phyloP scores from a whole-genome alignment of 2,797 vertebrate species.

The Typhlichthys eigenmanni region DNA sequence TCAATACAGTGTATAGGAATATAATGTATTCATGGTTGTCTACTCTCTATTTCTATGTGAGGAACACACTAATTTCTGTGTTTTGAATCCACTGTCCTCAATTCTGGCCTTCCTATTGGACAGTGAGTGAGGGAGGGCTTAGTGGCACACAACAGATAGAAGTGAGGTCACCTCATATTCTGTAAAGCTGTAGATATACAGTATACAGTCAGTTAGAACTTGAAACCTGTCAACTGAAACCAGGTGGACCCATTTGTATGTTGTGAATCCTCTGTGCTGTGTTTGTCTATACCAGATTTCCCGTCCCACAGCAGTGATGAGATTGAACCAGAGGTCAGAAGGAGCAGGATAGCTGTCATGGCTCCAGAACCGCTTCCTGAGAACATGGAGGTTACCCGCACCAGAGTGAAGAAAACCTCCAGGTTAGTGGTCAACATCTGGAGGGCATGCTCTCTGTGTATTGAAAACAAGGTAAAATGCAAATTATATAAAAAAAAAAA shows the following conservation, averaged over 20 bases:
- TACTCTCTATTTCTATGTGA: no score
- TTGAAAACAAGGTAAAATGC: neutral
- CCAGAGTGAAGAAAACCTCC: slow-evolving; percentile 65
- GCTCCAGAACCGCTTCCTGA: slow-evolving; percentile 72
- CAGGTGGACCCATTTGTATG: slow-evolving; percentile 4
- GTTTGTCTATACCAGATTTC: slow-evolving; percentile 51
- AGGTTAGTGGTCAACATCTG: slow-evolving; percentile 61
- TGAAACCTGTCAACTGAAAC: neutral
- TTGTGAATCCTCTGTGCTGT: slow-evolving; percentile 19
- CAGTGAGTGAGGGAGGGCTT: no score
- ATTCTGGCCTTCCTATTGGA: no score
- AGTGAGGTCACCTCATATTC: no score
- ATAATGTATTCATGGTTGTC: no score
- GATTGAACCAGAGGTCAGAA: slow-evolving; percentile 52
- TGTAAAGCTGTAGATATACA: no score
- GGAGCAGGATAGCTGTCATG: slow-evolving; percentile 75
- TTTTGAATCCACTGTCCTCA: no score
- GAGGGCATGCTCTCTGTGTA: neutral
- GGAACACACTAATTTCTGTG: no score
- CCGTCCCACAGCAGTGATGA: slow-evolving; percentile 55
- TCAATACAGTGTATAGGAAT: no score
- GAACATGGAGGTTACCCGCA: slow-evolving; percentile 55
- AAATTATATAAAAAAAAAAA: no score
- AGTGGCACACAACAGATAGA: no score
- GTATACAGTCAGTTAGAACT: no score